These are phyloP conservation scores for Anas bernieri DNA, from an alignment of 2,797 vertebrate genomes.

Conservation along the genomic window DNA sequence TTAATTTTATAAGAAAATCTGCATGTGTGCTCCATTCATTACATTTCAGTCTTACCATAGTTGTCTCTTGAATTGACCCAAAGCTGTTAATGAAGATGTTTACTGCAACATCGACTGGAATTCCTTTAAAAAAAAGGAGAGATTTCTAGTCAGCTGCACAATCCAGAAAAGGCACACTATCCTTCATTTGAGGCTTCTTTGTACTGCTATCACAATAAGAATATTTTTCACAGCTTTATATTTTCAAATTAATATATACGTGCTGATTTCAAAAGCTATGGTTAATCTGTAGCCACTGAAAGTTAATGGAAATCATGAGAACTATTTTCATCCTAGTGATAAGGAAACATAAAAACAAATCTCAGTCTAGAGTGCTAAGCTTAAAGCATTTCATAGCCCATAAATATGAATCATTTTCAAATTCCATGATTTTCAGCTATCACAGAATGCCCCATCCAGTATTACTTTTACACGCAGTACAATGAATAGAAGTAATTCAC, in stretches of 20 bases:
- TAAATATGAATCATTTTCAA: neutral
- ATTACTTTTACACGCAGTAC: neutral
- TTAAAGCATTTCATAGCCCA: neutral
- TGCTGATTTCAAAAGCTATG: neutral
- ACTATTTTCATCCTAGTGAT: neutral
- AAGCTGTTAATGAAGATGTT: conserved; percentile 99
- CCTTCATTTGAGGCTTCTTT: neutral
- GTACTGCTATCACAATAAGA: neutral
- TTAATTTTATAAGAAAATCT: neutral
- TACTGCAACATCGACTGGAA: conserved; percentile 96
- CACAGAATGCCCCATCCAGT: neutral
- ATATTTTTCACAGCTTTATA: neutral
- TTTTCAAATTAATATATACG: neutral
- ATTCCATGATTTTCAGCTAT: neutral
- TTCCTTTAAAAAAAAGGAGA: conserved; percentile 80
- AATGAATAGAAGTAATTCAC: neutral
- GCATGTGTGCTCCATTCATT: neutral
- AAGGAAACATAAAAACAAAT: neutral
- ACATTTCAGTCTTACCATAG: conserved; percentile 88
- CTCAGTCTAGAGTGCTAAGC: neutral
- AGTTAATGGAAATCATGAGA: neutral
- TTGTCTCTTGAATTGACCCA: conserved; percentile 98
- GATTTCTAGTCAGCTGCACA: neutral
- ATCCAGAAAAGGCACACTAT: neutral
- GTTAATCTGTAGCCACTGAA: neutral